Base-by-base conservation (phyloP, 2,888 invertebrate species). In the Lepidochrysops patricia region DNA sequence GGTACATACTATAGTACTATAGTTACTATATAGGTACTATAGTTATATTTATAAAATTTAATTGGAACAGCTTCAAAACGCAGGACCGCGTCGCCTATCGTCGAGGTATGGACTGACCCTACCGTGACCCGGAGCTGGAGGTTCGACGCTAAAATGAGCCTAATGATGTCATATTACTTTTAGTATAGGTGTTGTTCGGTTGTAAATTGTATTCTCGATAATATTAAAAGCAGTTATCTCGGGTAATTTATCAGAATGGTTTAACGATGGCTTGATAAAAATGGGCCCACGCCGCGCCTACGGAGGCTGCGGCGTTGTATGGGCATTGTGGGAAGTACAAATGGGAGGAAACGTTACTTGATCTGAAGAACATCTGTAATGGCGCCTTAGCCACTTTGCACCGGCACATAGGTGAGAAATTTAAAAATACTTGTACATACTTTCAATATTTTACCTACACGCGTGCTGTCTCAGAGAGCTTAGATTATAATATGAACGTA, bases 381-480 rank as follows among this genome's bases (percentile, higher is more conserved):
- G 84, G 84, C 84, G 85, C 84, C 80, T 79, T 63, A 62, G 64
- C 68, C 66, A 71, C 70, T 69, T 61, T 64, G 67, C 77, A 79
- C 82, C 84, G 86, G 84, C 84, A 72, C 72, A 71, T 75, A 82
- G 82, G 84, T 82, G 86, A 84, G 83, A 84, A 84, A 84, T 82
- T 83, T 80, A 81, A 79, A 64, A 70, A 61, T 60, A 66, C 27
- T n/a, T n/a, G n/a, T n/a, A 54, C 25, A 49, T 6, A 1, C 29
- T 32, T 1, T 3, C 1, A 1, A 7, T n/a, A 59, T 61, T 43
- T 13, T 70, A 60, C 70, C 69, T 68, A 66, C 12, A 2, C 23
- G n/a, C 29, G 9, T 0, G 1, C 4, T 32, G 32, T 50, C 64
- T 70, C 71, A 60, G 50, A 27, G 57, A 43, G 26, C 12, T 37